Evolutionary conservation across 2,113 vertebrate species (phyloP).

Genomic region (Manacus vitellinus): DNA sequence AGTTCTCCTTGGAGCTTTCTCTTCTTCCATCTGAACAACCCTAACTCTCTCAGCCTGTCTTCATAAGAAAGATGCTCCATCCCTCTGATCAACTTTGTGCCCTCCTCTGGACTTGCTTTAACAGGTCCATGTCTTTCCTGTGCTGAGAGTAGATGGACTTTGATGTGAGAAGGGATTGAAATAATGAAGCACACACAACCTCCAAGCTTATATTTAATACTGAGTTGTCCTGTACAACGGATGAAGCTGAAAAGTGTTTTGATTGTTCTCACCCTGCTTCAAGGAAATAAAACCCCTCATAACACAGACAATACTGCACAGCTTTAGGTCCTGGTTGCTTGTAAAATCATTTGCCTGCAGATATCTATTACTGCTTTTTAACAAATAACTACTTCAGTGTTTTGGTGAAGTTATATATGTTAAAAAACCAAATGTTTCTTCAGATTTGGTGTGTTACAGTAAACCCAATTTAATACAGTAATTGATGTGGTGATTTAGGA

Average conservation of each 20-base stretch:
- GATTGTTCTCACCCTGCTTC: neutral
- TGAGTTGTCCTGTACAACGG: neutral
- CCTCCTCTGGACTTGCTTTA: neutral
- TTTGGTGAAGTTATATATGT: neutral
- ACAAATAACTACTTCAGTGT: neutral
- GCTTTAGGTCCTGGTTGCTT: neutral
- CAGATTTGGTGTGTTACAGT: neutral
- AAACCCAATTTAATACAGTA: neutral
- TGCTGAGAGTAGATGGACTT: neutral
- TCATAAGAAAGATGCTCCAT: neutral
- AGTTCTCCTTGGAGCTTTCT: neutral
- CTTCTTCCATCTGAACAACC: neutral
- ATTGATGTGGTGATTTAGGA: neutral
- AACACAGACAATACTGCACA: neutral
- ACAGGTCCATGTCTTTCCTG: neutral
- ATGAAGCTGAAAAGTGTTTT: neutral
- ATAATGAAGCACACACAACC: neutral
- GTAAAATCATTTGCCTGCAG: neutral
- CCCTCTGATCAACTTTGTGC: neutral
- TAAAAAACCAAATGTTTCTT: neutral
- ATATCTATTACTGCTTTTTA: neutral
- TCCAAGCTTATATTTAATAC: neutral
- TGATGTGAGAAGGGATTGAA: neutral
- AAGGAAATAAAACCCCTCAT: neutral
- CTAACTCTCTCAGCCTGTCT: neutral